A percentile compares a stretch with the other conserved stretches of the same genome.
Evolutionary conservation across 2,797 vertebrate genomes (phyloP).

Genomic region (Xenentodon cancila): DNA sequence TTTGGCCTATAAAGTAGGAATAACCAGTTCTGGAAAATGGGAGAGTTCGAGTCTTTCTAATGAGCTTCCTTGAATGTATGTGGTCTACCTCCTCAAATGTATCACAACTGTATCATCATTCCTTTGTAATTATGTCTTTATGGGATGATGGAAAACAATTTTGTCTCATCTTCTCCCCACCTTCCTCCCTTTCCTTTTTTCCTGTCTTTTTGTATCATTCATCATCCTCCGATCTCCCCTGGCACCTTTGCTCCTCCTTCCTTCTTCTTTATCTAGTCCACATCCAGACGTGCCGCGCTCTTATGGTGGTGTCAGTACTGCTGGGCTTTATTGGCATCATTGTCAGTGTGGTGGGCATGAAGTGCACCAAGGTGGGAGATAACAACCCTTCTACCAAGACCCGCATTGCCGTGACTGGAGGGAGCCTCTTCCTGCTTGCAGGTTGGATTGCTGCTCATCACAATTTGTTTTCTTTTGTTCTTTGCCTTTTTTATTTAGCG

Average conservation of each 20-base stretch:
- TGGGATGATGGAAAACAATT: constrained; percentile 18
- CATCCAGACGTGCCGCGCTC: constrained; percentile 94
- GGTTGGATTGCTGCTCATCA: constrained; percentile 75
- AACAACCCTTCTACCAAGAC: constrained; percentile 91
- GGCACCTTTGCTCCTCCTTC: neutral
- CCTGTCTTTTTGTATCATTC: constrained; percentile 8
- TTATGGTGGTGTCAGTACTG: constrained; percentile 95
- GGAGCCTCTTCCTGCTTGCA: constrained; percentile 90
- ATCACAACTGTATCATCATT: constrained; percentile 26
- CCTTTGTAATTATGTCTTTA: constrained; percentile 32
- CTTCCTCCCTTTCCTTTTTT: neutral
- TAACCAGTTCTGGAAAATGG: constrained; percentile 31
- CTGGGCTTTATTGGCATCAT: constrained; percentile 93
- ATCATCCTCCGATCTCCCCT: neutral
- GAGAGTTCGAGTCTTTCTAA: constrained; percentile 26
- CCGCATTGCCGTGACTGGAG: constrained; percentile 91
- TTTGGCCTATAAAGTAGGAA: constrained; percentile 17
- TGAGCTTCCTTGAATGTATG: constrained; percentile 40
- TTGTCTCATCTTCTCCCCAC: constrained; percentile 20
- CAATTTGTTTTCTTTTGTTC: neutral
- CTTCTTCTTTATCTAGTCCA: constrained; percentile 82
- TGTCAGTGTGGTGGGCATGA: constrained; percentile 96
- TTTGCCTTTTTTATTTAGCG: too few species aligned
- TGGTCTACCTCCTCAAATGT: constrained; percentile 43
- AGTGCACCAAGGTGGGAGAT: constrained; percentile 96